phyloP scores from a whole-genome alignment of 2,888 invertebrate genomes.

The Thelaira solivaga region DNA sequence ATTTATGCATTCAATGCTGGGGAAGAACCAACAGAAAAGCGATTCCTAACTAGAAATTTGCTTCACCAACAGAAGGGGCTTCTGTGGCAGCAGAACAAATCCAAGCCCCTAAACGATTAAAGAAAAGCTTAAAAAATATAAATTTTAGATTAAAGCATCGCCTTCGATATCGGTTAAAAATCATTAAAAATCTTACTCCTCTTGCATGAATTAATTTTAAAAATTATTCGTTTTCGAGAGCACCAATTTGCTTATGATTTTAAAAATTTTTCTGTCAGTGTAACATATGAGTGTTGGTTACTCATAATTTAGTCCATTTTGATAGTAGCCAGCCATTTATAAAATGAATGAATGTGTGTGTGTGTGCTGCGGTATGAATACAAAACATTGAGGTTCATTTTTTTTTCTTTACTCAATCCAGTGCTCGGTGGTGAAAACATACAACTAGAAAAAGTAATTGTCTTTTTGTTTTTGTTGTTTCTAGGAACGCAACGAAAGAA shows the following conservation, averaged over 20 bases:
- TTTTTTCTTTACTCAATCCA: slow-evolving; percentile 24
- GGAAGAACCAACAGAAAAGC: too few relatives aligned
- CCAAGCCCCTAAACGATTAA: too few relatives aligned
- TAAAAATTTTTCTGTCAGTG: background rate
- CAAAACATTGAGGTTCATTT: slow-evolving; percentile 39
- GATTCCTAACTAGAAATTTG: too few relatives aligned
- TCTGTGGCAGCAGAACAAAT: too few relatives aligned
- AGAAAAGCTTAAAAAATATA: too few relatives aligned
- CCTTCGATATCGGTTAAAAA: too few relatives aligned
- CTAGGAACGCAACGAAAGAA: background rate
- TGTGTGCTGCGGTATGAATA: slow-evolving; percentile 38
- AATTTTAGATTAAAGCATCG: too few relatives aligned
- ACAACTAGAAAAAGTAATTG: slow-evolving; percentile 23
- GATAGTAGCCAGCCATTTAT: slow-evolving; percentile 7
- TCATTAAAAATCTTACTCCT: too few relatives aligned
- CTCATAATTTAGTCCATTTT: background rate
- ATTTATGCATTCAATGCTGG: too few relatives aligned
- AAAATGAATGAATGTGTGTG: too few relatives aligned
- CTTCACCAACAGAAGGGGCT: too few relatives aligned
- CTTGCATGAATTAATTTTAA: too few relatives aligned
- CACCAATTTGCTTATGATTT: background rate
- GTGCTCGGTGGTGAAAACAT: background rate
- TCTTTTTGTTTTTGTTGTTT: background rate
- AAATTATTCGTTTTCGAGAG: background rate
- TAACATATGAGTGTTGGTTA: background rate